Base-by-base conservation (phyloP, 2,888 invertebrate species). In the Gymnocheta viridis region DNA sequence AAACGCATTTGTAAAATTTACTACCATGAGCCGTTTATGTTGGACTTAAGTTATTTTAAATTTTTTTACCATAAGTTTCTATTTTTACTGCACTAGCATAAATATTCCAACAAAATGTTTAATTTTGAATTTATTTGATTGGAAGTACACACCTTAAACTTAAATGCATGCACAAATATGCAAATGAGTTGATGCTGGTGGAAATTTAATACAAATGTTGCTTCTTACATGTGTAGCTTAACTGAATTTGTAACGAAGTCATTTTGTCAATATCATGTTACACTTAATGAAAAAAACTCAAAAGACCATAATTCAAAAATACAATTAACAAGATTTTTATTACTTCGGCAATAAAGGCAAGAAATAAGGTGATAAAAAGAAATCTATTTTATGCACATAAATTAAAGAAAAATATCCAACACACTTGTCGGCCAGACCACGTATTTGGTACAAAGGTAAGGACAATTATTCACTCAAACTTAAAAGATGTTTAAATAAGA, bases 251-350 rank as follows among this genome's bases (percentile, higher is more conserved):
- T 44, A 66, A 66, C 51, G 54, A 66, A 44, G 41, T 24, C 41
- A 62, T 78, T 78, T 78, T 70, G 51, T 78, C 58, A 54, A 70
- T 54, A 51, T 70, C 69, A 62, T 62, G 14, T 70, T 78, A 62
- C 78, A 69, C 2, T 60, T 29, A 38, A 62, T 44, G 27, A 32
- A 27, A 6, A 69, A 58, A 66, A 66, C 17, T 72, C 58, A 66
- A 64, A 41, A 10, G 22, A 17, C 29, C 38, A 72, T 72, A 66
- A 73, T 54, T 78, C 41, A 69, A 60, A 78, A 72, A 41, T 22
- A 10, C 62, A 19, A 70, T 66, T 73, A 73, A 69, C 47, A 47
- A 62, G 62, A 17, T 38, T 73, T 82, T 78, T 82, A 82, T 82
- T 47, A 49, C 69, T 41, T 22, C 47, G 73, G 24, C 44, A 32